A percentile compares a stretch with the other conserved stretches of the same genome.
Evolutionary conservation across 2,888 invertebrate species (phyloP).

Genomic region (Lithophane socia): DNA sequence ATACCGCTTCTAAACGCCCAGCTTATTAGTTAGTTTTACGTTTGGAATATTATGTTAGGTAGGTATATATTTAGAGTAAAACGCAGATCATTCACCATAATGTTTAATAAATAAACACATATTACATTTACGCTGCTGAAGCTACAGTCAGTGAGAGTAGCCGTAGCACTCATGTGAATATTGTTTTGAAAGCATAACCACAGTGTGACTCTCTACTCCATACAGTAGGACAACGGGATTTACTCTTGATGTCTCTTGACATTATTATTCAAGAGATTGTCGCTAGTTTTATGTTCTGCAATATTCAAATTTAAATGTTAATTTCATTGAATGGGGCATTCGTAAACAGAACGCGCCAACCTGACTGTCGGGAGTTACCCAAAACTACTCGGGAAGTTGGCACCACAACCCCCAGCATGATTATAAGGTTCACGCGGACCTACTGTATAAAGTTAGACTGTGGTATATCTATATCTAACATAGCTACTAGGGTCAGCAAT

Average conservation of each 20-base stretch:
- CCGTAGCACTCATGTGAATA: slow-evolving; percentile 74
- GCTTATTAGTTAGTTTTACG: neutral
- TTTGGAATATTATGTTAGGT: neutral
- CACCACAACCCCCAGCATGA: neutral
- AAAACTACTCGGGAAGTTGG: neutral
- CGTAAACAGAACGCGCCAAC: neutral
- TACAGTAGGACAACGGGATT: slow-evolving; percentile 38
- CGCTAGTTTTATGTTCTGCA: neutral
- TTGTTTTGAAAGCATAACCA: slow-evolving; percentile 65
- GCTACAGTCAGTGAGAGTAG: slow-evolving; percentile 81
- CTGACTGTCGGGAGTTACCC: neutral
- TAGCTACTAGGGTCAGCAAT: slow-evolving; percentile 64
- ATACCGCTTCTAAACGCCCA: neutral
- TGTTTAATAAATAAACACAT: slow-evolving; percentile 87
- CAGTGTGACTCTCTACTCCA: slow-evolving; percentile 38
- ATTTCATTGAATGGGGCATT: neutral
- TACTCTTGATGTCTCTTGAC: neutral
- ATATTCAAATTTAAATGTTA: neutral
- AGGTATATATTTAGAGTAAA: neutral
- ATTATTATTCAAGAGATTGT: neutral
- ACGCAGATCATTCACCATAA: slow-evolving; percentile 72
- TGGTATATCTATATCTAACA: slow-evolving; percentile 64
- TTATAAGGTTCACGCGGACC: neutral
- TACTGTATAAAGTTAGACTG: slow-evolving; percentile 48
- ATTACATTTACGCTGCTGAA: slow-evolving; percentile 84